Percentiles rank a stretch among this genome's conserved stretches.
Conservation (phyloP, 1,140 invertebrate species). For the Bombus waltoni region DNA sequence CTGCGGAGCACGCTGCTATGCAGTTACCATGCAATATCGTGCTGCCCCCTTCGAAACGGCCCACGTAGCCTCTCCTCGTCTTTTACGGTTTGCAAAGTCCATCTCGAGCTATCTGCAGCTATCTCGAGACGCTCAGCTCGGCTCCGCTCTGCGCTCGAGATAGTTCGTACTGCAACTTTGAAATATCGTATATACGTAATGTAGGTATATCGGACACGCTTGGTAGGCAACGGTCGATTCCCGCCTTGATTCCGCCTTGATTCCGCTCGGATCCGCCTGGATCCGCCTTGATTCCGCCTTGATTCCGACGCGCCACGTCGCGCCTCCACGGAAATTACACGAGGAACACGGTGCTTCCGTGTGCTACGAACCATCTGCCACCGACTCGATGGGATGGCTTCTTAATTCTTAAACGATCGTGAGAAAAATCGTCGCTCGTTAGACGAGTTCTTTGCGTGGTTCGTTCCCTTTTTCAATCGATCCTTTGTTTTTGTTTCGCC, state of each 20-base stretch:
- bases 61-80: constrained; percentile 41
- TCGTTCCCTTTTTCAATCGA: neutral
- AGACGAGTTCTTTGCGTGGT: neutral
- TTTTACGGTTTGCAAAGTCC: constrained; percentile 42
- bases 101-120: constrained; percentile 17
- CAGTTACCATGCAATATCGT: constrained; percentile 73
- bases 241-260: constrained; percentile 18
- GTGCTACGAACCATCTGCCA: neutral
- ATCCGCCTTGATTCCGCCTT: constrained; percentile 17
- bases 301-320: neutral
- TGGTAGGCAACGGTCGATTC: constrained; percentile 13
- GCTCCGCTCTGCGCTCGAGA: neutral
- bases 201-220: constrained; percentile 7
- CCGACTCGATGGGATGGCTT: neutral
- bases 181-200: neutral
- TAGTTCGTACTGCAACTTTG: constrained; percentile 22
- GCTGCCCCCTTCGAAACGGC: constrained; percentile 61
- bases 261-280: neutral
- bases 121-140: constrained; percentile 13
- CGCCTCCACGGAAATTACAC: constrained; percentile 27
- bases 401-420: neutral
- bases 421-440: constrained; percentile 3
- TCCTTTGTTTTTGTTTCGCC: neutral
- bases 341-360: constrained; percentile 1
- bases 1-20: constrained; percentile 65